Conservation (phyloP, 2,113 vertebrate genomes). For the Phocoena phocoena region DNA sequence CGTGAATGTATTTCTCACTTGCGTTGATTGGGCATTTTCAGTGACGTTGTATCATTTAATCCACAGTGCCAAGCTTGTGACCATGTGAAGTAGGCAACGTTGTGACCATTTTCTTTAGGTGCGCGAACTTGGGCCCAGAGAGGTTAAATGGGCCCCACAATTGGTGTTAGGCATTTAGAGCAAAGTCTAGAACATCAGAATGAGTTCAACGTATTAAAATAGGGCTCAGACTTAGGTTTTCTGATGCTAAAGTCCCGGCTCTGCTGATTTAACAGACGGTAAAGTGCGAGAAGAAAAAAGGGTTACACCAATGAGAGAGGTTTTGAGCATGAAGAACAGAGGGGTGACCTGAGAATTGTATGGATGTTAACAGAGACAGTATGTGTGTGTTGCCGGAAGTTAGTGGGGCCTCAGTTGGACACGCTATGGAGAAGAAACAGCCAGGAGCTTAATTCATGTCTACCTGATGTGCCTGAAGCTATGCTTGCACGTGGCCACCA, state of each 20-base stretch:
- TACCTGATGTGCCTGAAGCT: neutral
- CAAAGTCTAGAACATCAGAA: neutral
- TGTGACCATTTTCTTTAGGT: neutral
- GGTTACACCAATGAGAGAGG: neutral
- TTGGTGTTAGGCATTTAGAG: neutral
- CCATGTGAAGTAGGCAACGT: neutral
- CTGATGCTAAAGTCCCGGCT: neutral
- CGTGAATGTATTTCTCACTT: neutral
- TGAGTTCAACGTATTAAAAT: neutral
- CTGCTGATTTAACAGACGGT: neutral
- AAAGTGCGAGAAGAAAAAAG: neutral
- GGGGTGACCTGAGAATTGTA: neutral
- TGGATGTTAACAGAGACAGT: neutral
- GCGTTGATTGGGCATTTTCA: neutral
- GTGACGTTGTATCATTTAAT: neutral
- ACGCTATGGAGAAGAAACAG: neutral
- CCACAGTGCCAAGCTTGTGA: neutral
- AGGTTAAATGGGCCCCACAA: neutral
- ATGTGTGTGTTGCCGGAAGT: neutral
- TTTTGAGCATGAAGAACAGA: neutral
- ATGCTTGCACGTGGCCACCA: rapidly evolving
- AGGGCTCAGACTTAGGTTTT: neutral
- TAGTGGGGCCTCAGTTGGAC: neutral
- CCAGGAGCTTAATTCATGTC: neutral
- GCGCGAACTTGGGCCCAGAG: neutral